phyloP scores from a whole-genome alignment of 2,113 vertebrate genomes.

The Neopipo cinnamomea region DNA sequence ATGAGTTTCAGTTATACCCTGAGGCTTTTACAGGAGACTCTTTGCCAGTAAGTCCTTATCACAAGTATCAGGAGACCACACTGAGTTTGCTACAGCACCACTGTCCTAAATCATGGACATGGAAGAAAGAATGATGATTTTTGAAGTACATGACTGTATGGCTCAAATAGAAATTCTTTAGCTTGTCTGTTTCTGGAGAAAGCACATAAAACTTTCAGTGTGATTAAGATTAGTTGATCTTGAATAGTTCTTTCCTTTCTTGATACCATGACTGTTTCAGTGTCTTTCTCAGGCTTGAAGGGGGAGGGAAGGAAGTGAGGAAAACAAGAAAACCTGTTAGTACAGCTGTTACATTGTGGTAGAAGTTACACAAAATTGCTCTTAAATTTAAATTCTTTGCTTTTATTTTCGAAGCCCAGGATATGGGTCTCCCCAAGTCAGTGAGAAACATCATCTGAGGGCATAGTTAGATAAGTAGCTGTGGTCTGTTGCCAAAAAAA shows the following conservation, averaged over 20 bases:
- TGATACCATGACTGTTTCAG: neutral
- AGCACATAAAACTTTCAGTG: neutral
- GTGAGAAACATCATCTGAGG: neutral
- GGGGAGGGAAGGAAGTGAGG: too few species aligned
- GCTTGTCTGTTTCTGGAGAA: neutral
- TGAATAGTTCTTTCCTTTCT: neutral
- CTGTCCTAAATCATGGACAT: neutral
- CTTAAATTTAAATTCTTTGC: neutral
- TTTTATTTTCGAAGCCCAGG: neutral
- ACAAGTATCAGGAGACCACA: neutral
- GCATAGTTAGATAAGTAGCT: neutral
- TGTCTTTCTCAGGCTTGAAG: neutral
- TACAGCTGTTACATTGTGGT: neutral
- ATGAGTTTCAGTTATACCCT: fast-evolving
- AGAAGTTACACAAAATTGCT: neutral
- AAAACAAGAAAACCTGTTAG: neutral
- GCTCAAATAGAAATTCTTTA: neutral
- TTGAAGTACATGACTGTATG: fast-evolving
- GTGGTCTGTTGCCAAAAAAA: neutral
- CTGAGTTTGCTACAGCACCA: neutral
- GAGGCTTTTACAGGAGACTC: neutral
- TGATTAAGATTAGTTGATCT: neutral
- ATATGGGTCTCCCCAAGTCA: neutral
- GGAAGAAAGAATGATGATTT: neutral
- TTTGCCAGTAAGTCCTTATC: neutral